phyloP scores from a whole-genome alignment of 2,113 vertebrate genomes.

The Cisticola juncidis region DNA sequence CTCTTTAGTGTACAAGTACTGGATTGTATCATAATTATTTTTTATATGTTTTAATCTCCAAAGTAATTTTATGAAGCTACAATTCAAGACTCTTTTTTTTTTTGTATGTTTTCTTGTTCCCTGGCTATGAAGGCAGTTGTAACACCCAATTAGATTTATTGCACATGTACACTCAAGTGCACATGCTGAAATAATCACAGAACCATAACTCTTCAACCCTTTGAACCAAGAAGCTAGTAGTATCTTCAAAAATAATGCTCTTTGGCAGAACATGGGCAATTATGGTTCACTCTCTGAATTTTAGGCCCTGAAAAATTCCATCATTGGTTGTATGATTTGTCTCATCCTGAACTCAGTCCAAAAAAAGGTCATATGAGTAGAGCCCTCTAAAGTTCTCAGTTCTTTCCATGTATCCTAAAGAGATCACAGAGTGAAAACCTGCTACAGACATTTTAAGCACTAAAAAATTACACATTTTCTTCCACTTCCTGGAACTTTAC shows the following conservation, averaged over 20 bases:
- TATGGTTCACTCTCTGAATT: neutral
- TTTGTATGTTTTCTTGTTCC: neutral
- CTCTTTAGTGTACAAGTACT: neutral
- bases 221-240: neutral
- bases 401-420: neutral
- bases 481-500: neutral
- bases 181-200: neutral
- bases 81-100: neutral
- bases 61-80: neutral
- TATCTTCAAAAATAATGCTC: neutral
- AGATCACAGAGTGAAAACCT: neutral
- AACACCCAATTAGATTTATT: neutral
- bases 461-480: neutral
- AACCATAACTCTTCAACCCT: neutral
- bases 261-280: neutral
- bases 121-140: neutral
- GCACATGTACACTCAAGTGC: neutral
- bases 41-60: neutral
- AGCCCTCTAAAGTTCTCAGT: neutral
- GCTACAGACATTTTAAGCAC: neutral
- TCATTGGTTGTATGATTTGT: neutral
- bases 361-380: neutral
- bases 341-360: neutral
- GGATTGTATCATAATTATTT: neutral
- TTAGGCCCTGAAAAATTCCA: neutral